Conservation (phyloP, 2,888 invertebrate genomes). For the Pachliopta kotzebuea region DNA sequence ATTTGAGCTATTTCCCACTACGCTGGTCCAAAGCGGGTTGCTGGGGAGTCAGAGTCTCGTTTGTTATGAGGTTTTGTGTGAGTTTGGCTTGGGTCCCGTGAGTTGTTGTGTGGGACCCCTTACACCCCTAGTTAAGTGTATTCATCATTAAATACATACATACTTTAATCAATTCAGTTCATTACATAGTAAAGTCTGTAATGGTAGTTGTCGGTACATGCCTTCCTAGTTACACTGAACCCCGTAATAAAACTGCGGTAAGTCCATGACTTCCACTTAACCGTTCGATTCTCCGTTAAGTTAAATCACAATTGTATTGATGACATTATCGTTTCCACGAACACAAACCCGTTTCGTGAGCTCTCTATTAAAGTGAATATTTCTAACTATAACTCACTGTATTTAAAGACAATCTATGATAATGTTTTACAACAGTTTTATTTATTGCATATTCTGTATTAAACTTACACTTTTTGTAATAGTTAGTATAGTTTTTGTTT, state of each 20-base stretch:
- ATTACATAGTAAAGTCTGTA: not conserved
- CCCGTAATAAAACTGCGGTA: constrained; percentile 15
- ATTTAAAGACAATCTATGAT: constrained; percentile 33
- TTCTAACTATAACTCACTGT: constrained; percentile 44
- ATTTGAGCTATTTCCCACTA: too few relatives aligned
- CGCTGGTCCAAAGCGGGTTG: too few relatives aligned
- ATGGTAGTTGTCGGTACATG: constrained; percentile 9
- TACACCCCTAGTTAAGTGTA: too few relatives aligned
- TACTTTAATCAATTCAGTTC: not conserved
- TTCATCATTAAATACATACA: not conserved
- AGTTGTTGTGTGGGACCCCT: too few relatives aligned
- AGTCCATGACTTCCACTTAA: constrained; percentile 15
- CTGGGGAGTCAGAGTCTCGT: too few relatives aligned
- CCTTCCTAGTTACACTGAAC: constrained; percentile 18
- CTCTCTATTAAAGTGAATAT: constrained; percentile 47
- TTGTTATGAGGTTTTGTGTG: too few relatives aligned
- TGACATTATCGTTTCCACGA: constrained; percentile 23
- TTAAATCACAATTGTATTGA: constrained; percentile 28
- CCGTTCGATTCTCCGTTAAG: constrained; percentile 25
- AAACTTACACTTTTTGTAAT: too few relatives aligned
- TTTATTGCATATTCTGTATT: not conserved
- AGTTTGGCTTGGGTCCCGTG: too few relatives aligned
- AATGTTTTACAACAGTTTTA: constrained; percentile 1
- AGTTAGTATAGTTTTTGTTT: too few relatives aligned
- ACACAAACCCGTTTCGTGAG: constrained; percentile 39